A percentile compares a stretch with the other conserved stretches of the same genome.
Evolutionary conservation across 2,113 vertebrate genomes (phyloP).

Genomic region (Myotis lucifugus): DNA sequence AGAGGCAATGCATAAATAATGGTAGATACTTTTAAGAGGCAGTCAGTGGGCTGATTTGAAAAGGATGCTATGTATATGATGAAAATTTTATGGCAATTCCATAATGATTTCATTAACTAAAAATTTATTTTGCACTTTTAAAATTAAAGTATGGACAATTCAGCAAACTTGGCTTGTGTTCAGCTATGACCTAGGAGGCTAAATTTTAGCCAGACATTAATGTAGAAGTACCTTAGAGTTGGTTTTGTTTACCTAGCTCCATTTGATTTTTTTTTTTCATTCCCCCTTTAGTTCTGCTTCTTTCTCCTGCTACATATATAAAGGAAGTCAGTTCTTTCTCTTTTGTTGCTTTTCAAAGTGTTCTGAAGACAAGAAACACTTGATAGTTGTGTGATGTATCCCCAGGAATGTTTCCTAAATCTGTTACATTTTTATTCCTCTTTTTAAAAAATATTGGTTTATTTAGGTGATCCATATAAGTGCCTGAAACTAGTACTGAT

Average conservation of each 20-base stretch:
- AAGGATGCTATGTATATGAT: slow-evolving; percentile 27
- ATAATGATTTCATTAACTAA: slow-evolving; percentile 19
- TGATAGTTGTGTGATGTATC: not conserved
- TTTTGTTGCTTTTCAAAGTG: slow-evolving; percentile 31
- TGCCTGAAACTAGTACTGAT: not conserved
- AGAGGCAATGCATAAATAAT: not conserved
- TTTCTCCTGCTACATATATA: not conserved
- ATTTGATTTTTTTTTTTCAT: slow-evolving; percentile 12
- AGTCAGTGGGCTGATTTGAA: not conserved
- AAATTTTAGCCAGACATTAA: slow-evolving; percentile 16
- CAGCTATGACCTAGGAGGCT: not conserved
- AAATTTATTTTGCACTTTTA: slow-evolving; percentile 42
- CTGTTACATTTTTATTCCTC: not conserved
- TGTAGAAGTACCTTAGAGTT: not conserved
- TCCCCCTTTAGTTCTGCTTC: not conserved
- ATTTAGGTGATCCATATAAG: not conserved
- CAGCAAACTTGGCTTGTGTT: slow-evolving; percentile 3
- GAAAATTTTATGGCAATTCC: slow-evolving; percentile 33
- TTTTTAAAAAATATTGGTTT: not conserved
- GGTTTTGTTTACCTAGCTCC: slow-evolving; percentile 18
- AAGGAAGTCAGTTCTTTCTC: not conserved
- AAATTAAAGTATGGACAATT: slow-evolving; percentile 31
- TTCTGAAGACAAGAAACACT: not conserved
- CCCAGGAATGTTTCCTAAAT: not conserved
- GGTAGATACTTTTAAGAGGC: slow-evolving; percentile 41